Base-by-base conservation (phyloP, 2,797 vertebrate species). In the Salmo trutta region DNA sequence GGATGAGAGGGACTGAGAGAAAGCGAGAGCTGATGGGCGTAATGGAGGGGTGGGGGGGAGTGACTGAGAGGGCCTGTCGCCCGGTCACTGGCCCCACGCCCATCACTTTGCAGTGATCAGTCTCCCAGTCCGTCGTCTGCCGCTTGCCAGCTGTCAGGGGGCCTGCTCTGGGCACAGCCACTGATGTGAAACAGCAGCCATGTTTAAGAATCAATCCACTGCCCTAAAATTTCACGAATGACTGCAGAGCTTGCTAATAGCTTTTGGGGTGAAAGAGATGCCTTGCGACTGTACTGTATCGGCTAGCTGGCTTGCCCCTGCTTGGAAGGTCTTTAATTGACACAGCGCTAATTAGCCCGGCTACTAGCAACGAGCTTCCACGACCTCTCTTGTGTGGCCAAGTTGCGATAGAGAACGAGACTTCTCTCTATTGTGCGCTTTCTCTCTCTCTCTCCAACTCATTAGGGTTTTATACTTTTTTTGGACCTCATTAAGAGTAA, bases 221-320 rank as follows among this genome's bases (percentile, higher is more conserved):
- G 77, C 90, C 89, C 92, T 94, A 94, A 94, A 95, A 94, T 93
- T 93, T 93, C 94, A 94, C 90, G 91, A 91, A 90, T 93, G 93
- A 86, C 86, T 87, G 84, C 89, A 86, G 70, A 68, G 82, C 84
- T 90, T 91, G 92, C 93, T 92, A 93, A 92, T 92, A 93, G 91
- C 78, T 77, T 87, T 91, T 80, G 79, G 15, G 47, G 27, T 51
- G 41, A 24, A 27, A 15, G 51, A 73, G 65, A 83, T 52, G 65
- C 76, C 33, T 84, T 82, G 78, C 69, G 76, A 81, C 84, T 88
- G 78, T 86, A 84, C 47, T 14, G n/a, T 24, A 79, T 68, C 83
- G 33, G 67, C 10, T 83, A 79, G 67, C 77, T 74, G 47, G 78
- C 83, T 33, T 62, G 72, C 53, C 56, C 77, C 53, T 53, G 5